Evolutionary conservation across 2,113 vertebrate genomes (phyloP).

Genomic region (Callopanchax toddi): DNA sequence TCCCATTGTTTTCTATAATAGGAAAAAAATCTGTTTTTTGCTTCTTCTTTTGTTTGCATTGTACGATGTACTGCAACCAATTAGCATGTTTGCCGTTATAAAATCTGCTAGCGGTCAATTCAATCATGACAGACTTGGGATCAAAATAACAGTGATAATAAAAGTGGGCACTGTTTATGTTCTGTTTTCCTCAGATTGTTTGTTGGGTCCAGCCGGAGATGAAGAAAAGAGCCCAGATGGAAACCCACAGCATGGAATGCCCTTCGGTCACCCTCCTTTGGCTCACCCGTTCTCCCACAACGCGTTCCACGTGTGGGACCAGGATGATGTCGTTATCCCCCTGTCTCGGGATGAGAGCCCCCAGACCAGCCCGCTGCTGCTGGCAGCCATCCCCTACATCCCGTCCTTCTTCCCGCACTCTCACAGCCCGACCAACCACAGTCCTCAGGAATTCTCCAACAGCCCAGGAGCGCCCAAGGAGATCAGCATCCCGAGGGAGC

Average conservation of each 20-base stretch:
- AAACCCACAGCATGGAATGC: slow-evolving; percentile 8
- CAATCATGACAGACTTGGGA: too few relatives aligned
- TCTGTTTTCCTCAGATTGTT: slow-evolving; percentile 70
- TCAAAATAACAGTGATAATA: too few relatives aligned
- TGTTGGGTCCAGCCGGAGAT: slow-evolving; percentile 76
- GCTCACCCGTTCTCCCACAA: slow-evolving; percentile 73
- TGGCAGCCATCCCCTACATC: slow-evolving; percentile 76
- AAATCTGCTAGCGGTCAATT: too few relatives aligned
- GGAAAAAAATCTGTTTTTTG: too few relatives aligned
- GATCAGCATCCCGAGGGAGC: slow-evolving; percentile 31
- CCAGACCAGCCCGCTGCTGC: slow-evolving; percentile 70
- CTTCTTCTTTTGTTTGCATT: too few relatives aligned
- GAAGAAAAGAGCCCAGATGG: slow-evolving; percentile 63
- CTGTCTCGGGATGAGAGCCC: slow-evolving; percentile 57
- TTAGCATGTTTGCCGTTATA: too few relatives aligned
- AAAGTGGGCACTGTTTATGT: not conserved
- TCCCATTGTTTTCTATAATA: too few relatives aligned
- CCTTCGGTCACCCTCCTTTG: slow-evolving; percentile 45
- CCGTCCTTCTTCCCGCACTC: slow-evolving; percentile 75
- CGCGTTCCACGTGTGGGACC: slow-evolving; percentile 83
- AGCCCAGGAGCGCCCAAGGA: slow-evolving; percentile 42
- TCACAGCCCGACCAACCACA: slow-evolving; percentile 51
- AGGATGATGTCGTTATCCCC: slow-evolving; percentile 76
- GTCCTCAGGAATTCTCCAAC: slow-evolving; percentile 12
- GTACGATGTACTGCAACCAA: too few relatives aligned